These are phyloP conservation scores for Metallyticus violacea DNA, from an alignment of 2,888 invertebrate species.

Conservation along the genomic window DNA sequence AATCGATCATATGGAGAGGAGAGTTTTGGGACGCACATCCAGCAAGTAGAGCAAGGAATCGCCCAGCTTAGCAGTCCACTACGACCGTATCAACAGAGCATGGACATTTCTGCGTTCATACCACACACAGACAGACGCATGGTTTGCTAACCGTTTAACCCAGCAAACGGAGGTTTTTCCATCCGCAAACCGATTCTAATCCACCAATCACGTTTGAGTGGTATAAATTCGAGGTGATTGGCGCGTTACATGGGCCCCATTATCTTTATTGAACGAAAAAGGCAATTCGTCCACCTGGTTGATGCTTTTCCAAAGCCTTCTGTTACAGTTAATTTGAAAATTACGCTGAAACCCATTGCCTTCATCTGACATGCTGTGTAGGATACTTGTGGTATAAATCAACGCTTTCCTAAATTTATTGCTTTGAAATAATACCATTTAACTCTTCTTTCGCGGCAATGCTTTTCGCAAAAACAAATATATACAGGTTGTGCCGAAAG, in stretches of 20 bases:
- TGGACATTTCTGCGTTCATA: background rate
- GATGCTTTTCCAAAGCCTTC: background rate
- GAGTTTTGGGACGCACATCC: too few relatives aligned
- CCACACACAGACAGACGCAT: background rate
- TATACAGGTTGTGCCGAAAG: background rate
- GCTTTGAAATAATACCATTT: background rate
- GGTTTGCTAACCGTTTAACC: background rate
- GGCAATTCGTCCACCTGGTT: background rate
- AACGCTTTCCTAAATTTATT: background rate
- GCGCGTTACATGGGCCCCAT: background rate
- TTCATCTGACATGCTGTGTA: background rate
- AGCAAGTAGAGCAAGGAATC: too few relatives aligned
- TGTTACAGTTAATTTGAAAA: background rate
- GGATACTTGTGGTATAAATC: background rate
- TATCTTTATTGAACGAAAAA: background rate
- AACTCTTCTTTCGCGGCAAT: background rate
- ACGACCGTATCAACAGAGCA: too few relatives aligned
- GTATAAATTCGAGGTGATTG: background rate
- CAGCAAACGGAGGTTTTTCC: background rate
- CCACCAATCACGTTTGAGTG: background rate
- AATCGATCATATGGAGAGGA: too few relatives aligned
- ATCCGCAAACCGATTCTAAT: background rate
- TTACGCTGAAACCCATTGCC: background rate
- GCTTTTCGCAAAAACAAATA: background rate
- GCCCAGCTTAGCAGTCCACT: too few relatives aligned